These are phyloP conservation scores for Kryptolebias ocellatus DNA, from an alignment of 2,797 vertebrate species.

Conservation along the genomic window DNA sequence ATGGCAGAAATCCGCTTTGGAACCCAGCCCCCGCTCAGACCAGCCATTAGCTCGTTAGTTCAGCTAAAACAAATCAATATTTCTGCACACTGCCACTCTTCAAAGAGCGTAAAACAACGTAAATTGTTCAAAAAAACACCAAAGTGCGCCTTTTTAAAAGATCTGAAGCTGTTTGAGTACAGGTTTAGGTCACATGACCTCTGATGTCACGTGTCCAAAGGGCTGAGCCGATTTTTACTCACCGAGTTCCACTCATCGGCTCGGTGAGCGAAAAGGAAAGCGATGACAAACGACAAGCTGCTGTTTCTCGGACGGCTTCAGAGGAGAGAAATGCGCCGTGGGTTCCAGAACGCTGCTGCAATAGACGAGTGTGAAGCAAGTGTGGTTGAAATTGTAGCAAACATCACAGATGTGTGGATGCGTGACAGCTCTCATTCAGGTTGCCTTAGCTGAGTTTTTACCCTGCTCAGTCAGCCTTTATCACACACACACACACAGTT, in stretches of 20 bases:
- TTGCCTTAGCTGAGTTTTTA: constrained; percentile 6
- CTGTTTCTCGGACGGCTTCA: constrained; percentile 27
- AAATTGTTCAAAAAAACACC: no score
- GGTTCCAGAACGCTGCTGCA: constrained; percentile 35
- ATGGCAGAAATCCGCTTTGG: no score
- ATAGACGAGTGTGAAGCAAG: constrained; percentile 34
- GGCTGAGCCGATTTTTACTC: constrained; percentile 35
- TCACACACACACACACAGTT: constrained; percentile 29
- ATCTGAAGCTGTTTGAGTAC: not conserved
- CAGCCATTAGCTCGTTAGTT: no score
- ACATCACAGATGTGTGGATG: constrained; percentile 32
- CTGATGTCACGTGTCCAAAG: constrained; percentile 6
- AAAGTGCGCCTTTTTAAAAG: no score
- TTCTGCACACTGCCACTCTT: no score
- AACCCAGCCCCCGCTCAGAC: no score
- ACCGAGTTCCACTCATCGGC: constrained; percentile 28
- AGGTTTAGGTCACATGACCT: constrained; percentile 22
- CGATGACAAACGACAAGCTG: constrained; percentile 38
- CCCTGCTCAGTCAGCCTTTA: constrained; percentile 33
- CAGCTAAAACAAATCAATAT: no score
- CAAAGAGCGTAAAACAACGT: no score
- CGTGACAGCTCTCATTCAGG: constrained; percentile 53
- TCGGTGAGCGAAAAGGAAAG: constrained; percentile 15
- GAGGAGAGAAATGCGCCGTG: constrained; percentile 46
- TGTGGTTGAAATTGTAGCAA: constrained; percentile 41